Percentiles rank a stretch among this genome's conserved stretches.
Evolutionary conservation across 2,888 invertebrate species (phyloP).

Genomic region (Caenorhabditis becei): DNA sequence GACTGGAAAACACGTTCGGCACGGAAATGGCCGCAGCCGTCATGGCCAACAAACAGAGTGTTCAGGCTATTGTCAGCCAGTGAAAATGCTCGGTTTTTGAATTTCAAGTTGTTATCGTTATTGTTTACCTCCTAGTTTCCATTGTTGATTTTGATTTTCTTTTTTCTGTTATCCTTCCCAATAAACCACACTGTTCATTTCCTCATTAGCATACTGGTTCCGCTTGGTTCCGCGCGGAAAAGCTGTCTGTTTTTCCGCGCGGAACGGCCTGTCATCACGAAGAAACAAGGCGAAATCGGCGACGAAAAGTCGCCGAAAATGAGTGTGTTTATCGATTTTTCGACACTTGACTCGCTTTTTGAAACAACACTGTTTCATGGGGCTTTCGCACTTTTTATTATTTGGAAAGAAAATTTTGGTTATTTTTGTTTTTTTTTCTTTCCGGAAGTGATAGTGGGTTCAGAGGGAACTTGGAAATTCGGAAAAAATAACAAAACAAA

Average conservation of each 20-base stretch:
- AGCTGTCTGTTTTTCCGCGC: slow-evolving; percentile 41
- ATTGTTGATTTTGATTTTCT: slow-evolving; percentile 26
- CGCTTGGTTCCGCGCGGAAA: slow-evolving; percentile 9
- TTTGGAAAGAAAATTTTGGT: no score
- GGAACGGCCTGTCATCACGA: slow-evolving; percentile 27
- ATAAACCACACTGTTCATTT: background rate
- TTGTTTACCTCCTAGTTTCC: background rate
- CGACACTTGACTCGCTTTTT: slow-evolving; percentile 5
- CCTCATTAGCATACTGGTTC: slow-evolving; percentile 6
- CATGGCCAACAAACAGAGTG: slow-evolving; percentile 67
- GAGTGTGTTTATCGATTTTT: slow-evolving; percentile 52
- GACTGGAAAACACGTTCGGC: slow-evolving; percentile 78
- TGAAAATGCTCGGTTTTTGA: slow-evolving; percentile 20
- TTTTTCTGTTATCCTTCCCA: slow-evolving; percentile 12
- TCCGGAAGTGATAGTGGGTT: no score
- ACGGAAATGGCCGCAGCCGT: slow-evolving; percentile 72
- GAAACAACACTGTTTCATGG: slow-evolving; percentile 7
- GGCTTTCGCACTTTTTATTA: slow-evolving; percentile 17
- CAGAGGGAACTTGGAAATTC: no score
- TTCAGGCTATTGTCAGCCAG: slow-evolving; percentile 78
- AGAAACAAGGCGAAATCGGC: slow-evolving; percentile 22
- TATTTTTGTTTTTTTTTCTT: no score
- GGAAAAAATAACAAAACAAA: no score
- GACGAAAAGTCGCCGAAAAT: slow-evolving; percentile 27
- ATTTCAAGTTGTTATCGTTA: slow-evolving; percentile 12